Percentiles rank a stretch among this genome's conserved stretches.
Evolutionary conservation across 2,888 invertebrate genomes (phyloP).

Genomic region (Eupithecia inturbata): DNA sequence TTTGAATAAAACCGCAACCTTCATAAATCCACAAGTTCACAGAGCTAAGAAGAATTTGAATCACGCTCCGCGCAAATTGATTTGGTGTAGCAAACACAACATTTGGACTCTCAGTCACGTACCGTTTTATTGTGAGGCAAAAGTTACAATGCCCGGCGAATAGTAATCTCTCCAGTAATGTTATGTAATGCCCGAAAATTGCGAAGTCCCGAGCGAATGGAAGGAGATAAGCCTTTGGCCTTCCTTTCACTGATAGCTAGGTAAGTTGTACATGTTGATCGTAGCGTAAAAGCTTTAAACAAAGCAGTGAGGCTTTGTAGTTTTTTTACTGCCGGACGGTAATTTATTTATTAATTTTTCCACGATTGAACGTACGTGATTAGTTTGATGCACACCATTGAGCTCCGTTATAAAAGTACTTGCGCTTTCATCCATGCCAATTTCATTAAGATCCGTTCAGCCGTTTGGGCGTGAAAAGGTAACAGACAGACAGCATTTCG

Average conservation of each 20-base stretch:
- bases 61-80: constrained; percentile 73
- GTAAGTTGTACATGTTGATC: neutral
- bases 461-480: too few relatives aligned
- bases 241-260: constrained; percentile 26
- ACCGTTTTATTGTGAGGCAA: constrained; percentile 74
- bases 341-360: too few relatives aligned
- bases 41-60: constrained; percentile 59
- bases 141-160: constrained; percentile 69
- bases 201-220: constrained; percentile 44
- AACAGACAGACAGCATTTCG: too few relatives aligned
- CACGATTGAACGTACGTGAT: too few relatives aligned
- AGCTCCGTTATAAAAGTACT: too few relatives aligned
- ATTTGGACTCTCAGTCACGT: constrained; percentile 76
- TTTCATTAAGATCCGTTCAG: too few relatives aligned
- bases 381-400: too few relatives aligned
- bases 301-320: neutral
- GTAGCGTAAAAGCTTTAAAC: neutral
- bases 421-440: too few relatives aligned
- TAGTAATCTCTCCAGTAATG: constrained; percentile 65
- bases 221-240: constrained; percentile 34
- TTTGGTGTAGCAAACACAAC: constrained; percentile 68
- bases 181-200: constrained; percentile 70
- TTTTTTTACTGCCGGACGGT: neutral
- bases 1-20: constrained; percentile 42
- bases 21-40: constrained; percentile 45